Evolutionary conservation across 2,113 vertebrate species (phyloP), one percentile per base, ranked within the genome.

Genomic region (Drymodes brunneopygia): DNA sequence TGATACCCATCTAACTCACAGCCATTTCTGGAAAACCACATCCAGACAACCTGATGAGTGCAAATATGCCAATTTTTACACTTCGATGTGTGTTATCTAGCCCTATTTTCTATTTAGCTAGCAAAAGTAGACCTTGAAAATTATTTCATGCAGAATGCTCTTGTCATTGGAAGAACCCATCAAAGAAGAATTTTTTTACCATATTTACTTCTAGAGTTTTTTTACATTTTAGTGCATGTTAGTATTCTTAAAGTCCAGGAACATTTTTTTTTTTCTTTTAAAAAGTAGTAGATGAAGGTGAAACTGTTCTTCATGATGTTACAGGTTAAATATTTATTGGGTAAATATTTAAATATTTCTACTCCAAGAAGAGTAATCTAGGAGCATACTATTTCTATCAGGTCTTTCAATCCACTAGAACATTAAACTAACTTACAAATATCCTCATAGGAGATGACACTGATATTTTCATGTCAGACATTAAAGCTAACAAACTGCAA

Each of bases 171-270:
- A 72, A 67, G 28, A 65, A 2, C 11, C 81, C 16, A 38, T 27
- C 0, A 64, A 38, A 65, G 48, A 36, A 33, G 0, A 0, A 0
- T 14, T 21, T 69, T 24, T 71, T 47, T 4, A 29, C 2, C 25
- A 7, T 54, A 54, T 62, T 74, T 58, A 1, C 18, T 86, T 47
- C 4, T 38, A 67, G 23, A 27, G 3, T 18, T 44, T 81, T 48
- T 38, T 72, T 53, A 40, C 4, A 18, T 31, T 78, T 80, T 48
- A 12, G 6, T 20, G 53, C 5, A 6, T 15, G 1, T 48, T 64
- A 61, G 6, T 15, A 42, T 8, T 35, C 58, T n/a, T 57, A 40
- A 92, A 33, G 2, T 60, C 27, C 24, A 56, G 12, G 3, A 72
- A 3, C 3, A 77, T 47, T 21, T 36, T 20, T 44, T 40, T 75